A percentile compares a stretch with the other conserved stretches of the same genome.
Evolutionary conservation across 1,140 invertebrate species (phyloP).

Genomic region (Drosophila persimilis): DNA sequence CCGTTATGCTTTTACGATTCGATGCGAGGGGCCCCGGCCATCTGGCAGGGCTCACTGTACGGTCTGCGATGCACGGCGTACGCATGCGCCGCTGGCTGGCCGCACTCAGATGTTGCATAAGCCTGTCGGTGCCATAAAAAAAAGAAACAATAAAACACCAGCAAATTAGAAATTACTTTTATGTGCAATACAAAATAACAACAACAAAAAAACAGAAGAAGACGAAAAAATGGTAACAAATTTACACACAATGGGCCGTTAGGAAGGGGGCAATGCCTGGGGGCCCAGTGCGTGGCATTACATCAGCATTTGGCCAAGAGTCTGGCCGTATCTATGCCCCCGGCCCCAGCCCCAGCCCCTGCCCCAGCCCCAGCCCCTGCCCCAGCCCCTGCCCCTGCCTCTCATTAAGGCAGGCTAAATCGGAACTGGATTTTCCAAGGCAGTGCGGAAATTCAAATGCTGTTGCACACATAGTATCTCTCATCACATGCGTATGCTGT

Average conservation of each 20-base stretch:
- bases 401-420: conserved; percentile 65
- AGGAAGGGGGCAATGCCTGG: conserved; percentile 45
- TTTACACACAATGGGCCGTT: conserved; percentile 76
- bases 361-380: background rate
- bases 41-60: conserved; percentile 42
- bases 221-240: conserved; percentile 72
- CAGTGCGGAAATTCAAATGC: conserved; percentile 18
- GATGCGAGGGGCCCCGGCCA: conserved; percentile 16
- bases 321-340: too few species aligned
- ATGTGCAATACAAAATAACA: conserved; percentile 57
- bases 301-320: conserved; percentile 48
- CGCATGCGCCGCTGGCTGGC: conserved; percentile 63
- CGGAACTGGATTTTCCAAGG: conserved; percentile 62
- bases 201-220: conserved; percentile 15
- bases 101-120: conserved; percentile 56
- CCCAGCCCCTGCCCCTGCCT: background rate
- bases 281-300: conserved; percentile 65
- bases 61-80: conserved; percentile 13
- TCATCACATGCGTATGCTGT: conserved; percentile 6
- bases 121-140: conserved; percentile 57
- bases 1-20: conserved; percentile 73
- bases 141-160: conserved; percentile 78
- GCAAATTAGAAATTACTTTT: conserved; percentile 81
- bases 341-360: too few species aligned
- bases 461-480: too few species aligned